Evolutionary conservation across 1,140 invertebrate genomes (phyloP), one percentile per base, ranked within the genome.

Genomic region (Cepaea nemoralis): DNA sequence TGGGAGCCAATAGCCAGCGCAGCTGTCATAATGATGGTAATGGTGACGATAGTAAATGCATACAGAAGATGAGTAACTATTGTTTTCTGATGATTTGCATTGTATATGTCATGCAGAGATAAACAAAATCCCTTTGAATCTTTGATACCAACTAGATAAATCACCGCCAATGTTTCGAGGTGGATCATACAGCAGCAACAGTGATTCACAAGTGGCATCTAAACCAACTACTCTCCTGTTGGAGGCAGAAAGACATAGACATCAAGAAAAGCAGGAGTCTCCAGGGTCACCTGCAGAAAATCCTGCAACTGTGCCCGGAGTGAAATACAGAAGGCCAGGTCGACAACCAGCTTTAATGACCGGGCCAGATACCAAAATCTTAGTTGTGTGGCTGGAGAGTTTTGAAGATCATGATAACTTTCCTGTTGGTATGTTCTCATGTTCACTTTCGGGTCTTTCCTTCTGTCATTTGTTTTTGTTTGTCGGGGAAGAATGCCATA

Each of bases 321-420:
- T 82, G 24, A 77, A 82, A 84, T 73, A 66, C 0, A 81, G 87
- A 0, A 70, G 85, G 31, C 76, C 82, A 48, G 88, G 89, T 1
- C 83, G 89, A n/a, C 87, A 89, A 70, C 85, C 84, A 5, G 82
- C 86, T 10, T 50, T 83, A 33, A 88, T 87, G 84, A 85, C 85
- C 69, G 89, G 88, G 33, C 88, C 87, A n/a, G 93, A 93, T 82
- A 91, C 91, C 0, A 97, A 97, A 92, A 95, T 99, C 55, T 95
- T 98, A 88, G 94, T 99, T 6, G 95, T 98, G 27, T 99, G 97
- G 98, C 89, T 99, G 40, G 97, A 99, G 91, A 97, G 96, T 90
- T 96, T 95, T 87, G 97, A 99, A 91, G 97, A 99, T 92, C 94
- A 95, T 91, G 92, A 95, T 33, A 95, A 95, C 90, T 95, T 99